Evolutionary conservation across 2,888 invertebrate species (phyloP).

Genomic region (Agriopis leucophaearia): DNA sequence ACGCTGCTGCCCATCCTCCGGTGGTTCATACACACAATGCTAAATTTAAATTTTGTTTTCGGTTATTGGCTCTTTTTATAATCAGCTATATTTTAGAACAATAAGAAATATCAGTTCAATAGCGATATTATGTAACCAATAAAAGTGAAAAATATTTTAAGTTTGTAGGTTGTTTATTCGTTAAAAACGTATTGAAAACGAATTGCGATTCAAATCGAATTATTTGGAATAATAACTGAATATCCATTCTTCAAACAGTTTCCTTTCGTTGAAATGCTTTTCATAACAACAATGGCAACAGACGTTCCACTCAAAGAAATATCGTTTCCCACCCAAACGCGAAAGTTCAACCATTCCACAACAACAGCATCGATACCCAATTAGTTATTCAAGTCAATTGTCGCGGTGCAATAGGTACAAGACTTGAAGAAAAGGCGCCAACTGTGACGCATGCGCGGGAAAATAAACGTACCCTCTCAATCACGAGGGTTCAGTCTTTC

Average conservation of each 20-base stretch:
- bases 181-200: too few relatives aligned
- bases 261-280: not conserved
- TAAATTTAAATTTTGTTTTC: too few relatives aligned
- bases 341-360: constrained; percentile 44
- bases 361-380: constrained; percentile 57
- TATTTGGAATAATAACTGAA: not conserved
- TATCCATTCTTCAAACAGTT: not conserved
- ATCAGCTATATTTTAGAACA: too few relatives aligned
- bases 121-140: too few relatives aligned
- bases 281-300: constrained; percentile 14
- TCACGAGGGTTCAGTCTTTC: constrained; percentile 64
- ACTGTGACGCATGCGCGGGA: constrained; percentile 53
- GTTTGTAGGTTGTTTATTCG: too few relatives aligned
- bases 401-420: constrained; percentile 75
- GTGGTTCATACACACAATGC: too few relatives aligned
- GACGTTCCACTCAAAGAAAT: constrained; percentile 15
- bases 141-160: too few relatives aligned
- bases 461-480: constrained; percentile 36
- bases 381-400: constrained; percentile 82
- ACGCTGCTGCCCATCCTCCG: too few relatives aligned
- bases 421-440: constrained; percentile 83
- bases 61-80: too few relatives aligned
- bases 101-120: too few relatives aligned
- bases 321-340: constrained; percentile 12
- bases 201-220: not conserved